Conservation (phyloP, 2,113 vertebrate genomes). For the Dipodomys merriami region DNA sequence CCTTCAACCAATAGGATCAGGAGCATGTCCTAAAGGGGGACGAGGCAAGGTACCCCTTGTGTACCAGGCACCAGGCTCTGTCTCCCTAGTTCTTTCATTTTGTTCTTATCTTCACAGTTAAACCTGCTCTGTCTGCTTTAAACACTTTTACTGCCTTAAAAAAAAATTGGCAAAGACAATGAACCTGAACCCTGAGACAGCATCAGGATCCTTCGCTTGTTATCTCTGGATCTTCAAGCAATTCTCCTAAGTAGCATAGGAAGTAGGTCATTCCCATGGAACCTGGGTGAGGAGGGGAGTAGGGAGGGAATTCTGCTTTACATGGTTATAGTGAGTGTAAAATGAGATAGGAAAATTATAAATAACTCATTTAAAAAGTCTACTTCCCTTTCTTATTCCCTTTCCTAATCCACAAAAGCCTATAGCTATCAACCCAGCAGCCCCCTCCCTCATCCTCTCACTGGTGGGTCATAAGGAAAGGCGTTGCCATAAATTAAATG, state of each 20-base stretch:
- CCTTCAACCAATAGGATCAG: too few relatives aligned
- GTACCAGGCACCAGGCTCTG: too few relatives aligned
- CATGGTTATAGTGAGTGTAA: background rate
- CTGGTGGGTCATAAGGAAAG: background rate
- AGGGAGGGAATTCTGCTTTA: background rate
- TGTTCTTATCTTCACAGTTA: too few relatives aligned
- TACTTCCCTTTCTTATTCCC: background rate
- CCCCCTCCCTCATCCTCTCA: background rate
- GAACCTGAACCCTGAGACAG: too few relatives aligned
- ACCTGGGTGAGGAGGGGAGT: background rate
- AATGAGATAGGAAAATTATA: background rate
- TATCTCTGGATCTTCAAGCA: conserved; percentile 1
- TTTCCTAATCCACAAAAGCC: background rate
- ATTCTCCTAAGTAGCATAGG: fast-evolving
- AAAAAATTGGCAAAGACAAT: too few relatives aligned
- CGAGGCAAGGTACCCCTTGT: too few relatives aligned
- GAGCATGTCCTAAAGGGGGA: too few relatives aligned
- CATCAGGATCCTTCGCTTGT: background rate
- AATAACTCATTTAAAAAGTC: background rate
- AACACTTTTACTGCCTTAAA: too few relatives aligned
- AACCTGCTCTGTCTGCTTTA: too few relatives aligned
- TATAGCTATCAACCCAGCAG: too few relatives aligned
- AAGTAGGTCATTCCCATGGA: background rate
- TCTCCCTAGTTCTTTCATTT: too few relatives aligned
- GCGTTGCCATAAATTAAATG: fast-evolving